A percentile compares a stretch with the other conserved stretches of the same genome.
These are phyloP conservation scores for Apogon talboti DNA, from an alignment of 2,797 vertebrate genomes.

Conservation along the genomic window DNA sequence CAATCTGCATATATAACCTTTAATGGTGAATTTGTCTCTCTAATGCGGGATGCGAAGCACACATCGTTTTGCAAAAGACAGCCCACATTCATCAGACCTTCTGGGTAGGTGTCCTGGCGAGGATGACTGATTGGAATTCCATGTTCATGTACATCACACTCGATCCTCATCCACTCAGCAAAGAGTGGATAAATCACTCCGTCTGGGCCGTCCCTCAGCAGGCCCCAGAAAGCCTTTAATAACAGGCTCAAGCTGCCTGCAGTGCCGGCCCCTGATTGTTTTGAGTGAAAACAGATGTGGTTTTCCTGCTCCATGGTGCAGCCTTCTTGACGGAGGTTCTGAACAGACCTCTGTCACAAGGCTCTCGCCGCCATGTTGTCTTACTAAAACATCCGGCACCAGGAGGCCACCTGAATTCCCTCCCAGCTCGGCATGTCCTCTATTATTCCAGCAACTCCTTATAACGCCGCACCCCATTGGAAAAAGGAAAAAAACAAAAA, in stretches of 20 bases:
- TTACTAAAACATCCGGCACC: slow-evolving; percentile 82
- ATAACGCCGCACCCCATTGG: slow-evolving; percentile 26
- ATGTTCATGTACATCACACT: slow-evolving; percentile 77
- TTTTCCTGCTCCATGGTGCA: slow-evolving; percentile 58
- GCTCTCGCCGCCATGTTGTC: slow-evolving; percentile 69
- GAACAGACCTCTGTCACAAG: slow-evolving; percentile 71
- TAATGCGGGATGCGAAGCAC: slow-evolving; percentile 25
- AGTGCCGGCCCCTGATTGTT: slow-evolving; percentile 82
- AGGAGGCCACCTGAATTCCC: slow-evolving; percentile 67
- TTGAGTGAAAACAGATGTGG: slow-evolving; percentile 88
- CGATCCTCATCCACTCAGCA: slow-evolving; percentile 76
- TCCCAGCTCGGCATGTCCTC: slow-evolving; percentile 31
- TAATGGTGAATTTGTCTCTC: slow-evolving; percentile 20
- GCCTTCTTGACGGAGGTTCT: slow-evolving; percentile 54
- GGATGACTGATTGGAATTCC: slow-evolving; percentile 83
- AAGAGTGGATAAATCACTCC: slow-evolving; percentile 77
- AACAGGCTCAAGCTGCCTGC: slow-evolving; percentile 81
- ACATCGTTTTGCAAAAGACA: slow-evolving; percentile 35
- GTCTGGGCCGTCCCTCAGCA: slow-evolving; percentile 74
- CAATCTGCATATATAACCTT: slow-evolving; percentile 18
- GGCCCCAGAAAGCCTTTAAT: slow-evolving; percentile 84
- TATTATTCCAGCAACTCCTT: slow-evolving; percentile 49
- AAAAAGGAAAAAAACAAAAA: slow-evolving; percentile 12
- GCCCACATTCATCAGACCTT: slow-evolving; percentile 51
- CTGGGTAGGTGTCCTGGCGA: slow-evolving; percentile 67